Conservation (phyloP, 2,888 invertebrate species). For the Spisula solida region DNA sequence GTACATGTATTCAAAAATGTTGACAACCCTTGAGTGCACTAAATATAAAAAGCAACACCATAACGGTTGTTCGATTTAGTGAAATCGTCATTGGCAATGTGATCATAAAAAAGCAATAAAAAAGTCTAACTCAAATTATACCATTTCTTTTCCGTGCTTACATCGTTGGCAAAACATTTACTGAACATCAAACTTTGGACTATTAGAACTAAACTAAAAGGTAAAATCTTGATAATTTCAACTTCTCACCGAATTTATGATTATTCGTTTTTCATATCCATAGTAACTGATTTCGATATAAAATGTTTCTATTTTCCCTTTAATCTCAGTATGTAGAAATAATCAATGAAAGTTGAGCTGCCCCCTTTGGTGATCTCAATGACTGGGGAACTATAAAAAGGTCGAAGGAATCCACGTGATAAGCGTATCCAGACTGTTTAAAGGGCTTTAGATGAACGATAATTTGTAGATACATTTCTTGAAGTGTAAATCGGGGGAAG, state of each 20-base stretch:
- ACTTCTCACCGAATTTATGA: not conserved
- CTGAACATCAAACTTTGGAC: not conserved
- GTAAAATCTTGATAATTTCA: not conserved
- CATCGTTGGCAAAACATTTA: not conserved
- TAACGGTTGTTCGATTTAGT: too few relatives aligned
- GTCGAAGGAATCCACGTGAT: conserved; percentile 17
- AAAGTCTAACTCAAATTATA: too few relatives aligned
- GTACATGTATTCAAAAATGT: too few relatives aligned
- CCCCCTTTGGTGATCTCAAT: conserved; percentile 31
- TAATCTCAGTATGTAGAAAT: not conserved
- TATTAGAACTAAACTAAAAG: not conserved
- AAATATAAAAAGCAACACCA: too few relatives aligned
- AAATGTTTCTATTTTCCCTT: not conserved
- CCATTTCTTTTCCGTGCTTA: too few relatives aligned
- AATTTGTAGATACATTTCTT: conserved; percentile 33
- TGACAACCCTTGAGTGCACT: too few relatives aligned
- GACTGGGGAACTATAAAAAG: conserved; percentile 24
- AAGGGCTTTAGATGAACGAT: conserved; percentile 34
- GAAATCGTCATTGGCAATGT: too few relatives aligned
- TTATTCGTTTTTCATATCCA: conserved; percentile 9
- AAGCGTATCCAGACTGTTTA: conserved; percentile 32
- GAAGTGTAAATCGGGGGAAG: conserved; percentile 19
- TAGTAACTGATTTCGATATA: not conserved
- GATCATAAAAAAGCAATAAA: too few relatives aligned
- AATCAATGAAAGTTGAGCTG: conserved; percentile 39